Percentiles rank a stretch among this genome's conserved stretches.
Evolutionary conservation across 2,888 invertebrate genomes (phyloP).

Genomic region (Calephelis perditalis): DNA sequence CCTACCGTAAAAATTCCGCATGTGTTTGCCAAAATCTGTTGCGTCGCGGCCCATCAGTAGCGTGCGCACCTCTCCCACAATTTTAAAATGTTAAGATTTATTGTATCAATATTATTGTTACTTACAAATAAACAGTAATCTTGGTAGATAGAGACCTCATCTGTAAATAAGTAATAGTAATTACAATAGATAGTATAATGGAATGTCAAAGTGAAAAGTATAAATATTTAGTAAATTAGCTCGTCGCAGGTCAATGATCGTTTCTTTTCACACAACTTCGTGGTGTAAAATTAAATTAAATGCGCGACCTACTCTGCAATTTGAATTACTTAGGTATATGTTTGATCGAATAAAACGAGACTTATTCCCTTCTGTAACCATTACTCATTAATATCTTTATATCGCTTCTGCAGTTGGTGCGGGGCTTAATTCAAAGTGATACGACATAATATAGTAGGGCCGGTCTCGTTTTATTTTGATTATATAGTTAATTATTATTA

Average conservation of each 20-base stretch:
- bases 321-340: not conserved
- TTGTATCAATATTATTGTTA: constrained; percentile 14
- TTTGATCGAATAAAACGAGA: too few relatives aligned
- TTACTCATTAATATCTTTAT: too few relatives aligned
- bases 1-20: constrained; percentile 17
- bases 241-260: not conserved
- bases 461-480: too few relatives aligned
- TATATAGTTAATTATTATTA: not conserved
- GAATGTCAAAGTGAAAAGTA: too few relatives aligned
- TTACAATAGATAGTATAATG: too few relatives aligned
- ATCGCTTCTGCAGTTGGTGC: too few relatives aligned
- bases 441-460: too few relatives aligned
- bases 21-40: constrained; percentile 59
- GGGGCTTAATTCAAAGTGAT: too few relatives aligned
- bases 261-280: not conserved
- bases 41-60: constrained; percentile 49
- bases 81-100: constrained; percentile 18
- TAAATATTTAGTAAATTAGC: too few relatives aligned
- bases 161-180: too few relatives aligned
- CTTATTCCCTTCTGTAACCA: too few relatives aligned
- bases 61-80: constrained; percentile 32
- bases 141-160: too few relatives aligned
- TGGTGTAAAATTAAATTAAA: not conserved
- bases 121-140: not conserved
- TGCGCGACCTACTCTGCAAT: not conserved